Evolutionary conservation across 2,888 invertebrate genomes (phyloP), one percentile per base, ranked within the genome.

Genomic region (Lithodes maja): DNA sequence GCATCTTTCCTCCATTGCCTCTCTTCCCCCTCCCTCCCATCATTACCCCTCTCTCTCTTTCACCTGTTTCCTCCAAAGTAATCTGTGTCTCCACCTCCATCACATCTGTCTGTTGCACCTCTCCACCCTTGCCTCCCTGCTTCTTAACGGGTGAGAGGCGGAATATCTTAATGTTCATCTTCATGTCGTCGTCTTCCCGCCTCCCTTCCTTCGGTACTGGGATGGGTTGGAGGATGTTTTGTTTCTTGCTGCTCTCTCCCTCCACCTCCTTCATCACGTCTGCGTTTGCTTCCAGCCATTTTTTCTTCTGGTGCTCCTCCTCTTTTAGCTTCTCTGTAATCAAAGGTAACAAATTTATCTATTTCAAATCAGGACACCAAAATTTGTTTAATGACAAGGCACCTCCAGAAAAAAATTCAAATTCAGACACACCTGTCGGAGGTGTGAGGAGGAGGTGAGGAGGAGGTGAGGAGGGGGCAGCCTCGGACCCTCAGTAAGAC

Each of bases 121-220:
- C 86, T 49, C 77, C 83, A 50, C n/a, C 69, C 54, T 82, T 82
- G 17, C 82, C 15, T 54, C 86, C 86, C 61, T 85, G 83, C 61
- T 90, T 90, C 75, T 84, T 86, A 1, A 85, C 17, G 15, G 87
- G 84, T 50, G 83, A 77, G 17, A 90, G 74, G 1, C 83, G 71
- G 15, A 90, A 83, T 50, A 90, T 86, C 49, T 90, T 90, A 9
- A 90, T 87, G 68, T 85, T 90, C 90, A 86, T 87, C 53, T 90
- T 90, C 15, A 87, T 33, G n/a, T 90, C 87, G 2, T 90, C 90
- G 3, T 90, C 87, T 9, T 87, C 90, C 12, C 54, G 54, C 1
- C 50, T 68, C 2, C 81, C 80, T 3, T 83, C 55, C n/a, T 54
- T 55, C 17, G 33, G 49, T 50, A 74, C 79, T 49, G 52, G 12